Conservation (phyloP, 1,140 invertebrate genomes). For the Tribolium madens region DNA sequence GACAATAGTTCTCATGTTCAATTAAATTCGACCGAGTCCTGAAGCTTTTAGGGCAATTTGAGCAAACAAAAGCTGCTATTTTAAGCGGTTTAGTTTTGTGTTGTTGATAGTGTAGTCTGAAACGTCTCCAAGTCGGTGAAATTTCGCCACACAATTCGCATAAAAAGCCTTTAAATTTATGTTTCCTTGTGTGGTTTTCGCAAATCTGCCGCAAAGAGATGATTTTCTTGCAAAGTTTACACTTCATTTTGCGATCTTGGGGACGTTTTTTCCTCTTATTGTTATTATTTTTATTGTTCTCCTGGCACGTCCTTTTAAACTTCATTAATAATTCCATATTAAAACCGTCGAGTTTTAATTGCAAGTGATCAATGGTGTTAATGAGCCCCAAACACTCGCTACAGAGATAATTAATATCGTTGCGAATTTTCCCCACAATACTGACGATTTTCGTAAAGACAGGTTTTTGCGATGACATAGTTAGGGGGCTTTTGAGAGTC, state of each 20-base stretch:
- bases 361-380: slow-evolving; percentile 62
- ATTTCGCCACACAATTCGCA: slow-evolving; percentile 53
- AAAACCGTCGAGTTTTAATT: slow-evolving; percentile 57
- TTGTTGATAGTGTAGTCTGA: slow-evolving; percentile 42
- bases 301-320: slow-evolving; percentile 51
- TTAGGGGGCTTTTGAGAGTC: slow-evolving; percentile 57
- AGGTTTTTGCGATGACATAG: slow-evolving; percentile 61
- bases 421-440: slow-evolving; percentile 54
- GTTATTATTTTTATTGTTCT: slow-evolving; percentile 44
- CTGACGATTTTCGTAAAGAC: slow-evolving; percentile 57
- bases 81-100: slow-evolving; percentile 36
- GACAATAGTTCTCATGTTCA: slow-evolving; percentile 62
- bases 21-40: slow-evolving; percentile 55
- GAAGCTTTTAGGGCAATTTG: slow-evolving; percentile 49
- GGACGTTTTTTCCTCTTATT: slow-evolving; percentile 11
- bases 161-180: slow-evolving; percentile 47
- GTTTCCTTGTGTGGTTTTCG: slow-evolving; percentile 41
- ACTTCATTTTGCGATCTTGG: slow-evolving; percentile 43
- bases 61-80: slow-evolving; percentile 47
- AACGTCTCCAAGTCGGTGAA: slow-evolving; percentile 12
- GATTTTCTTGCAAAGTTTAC: slow-evolving; percentile 52
- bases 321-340: slow-evolving; percentile 56
- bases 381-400: slow-evolving; percentile 61
- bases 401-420: slow-evolving; percentile 58
- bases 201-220: slow-evolving; percentile 37